These are phyloP conservation scores for Aphodius sticticus DNA, from an alignment of 2,888 invertebrate genomes.

Conservation along the genomic window DNA sequence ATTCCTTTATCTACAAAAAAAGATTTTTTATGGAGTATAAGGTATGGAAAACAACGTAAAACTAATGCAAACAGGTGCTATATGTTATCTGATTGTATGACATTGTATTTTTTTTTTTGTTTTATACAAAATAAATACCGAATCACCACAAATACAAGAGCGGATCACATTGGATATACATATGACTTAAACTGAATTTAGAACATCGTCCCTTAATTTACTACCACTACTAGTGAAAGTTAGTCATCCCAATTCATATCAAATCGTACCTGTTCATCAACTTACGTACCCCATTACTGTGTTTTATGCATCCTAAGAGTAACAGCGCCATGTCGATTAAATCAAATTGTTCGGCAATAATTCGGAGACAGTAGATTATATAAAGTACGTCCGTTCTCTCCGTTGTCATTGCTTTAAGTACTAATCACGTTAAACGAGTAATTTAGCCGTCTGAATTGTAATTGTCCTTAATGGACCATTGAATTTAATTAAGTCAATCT, in stretches of 20 bases:
- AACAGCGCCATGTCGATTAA: not conserved
- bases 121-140: too few species aligned
- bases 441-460: slow-evolving; percentile 19
- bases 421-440: slow-evolving; percentile 25
- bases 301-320: not conserved
- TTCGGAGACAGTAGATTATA: slow-evolving; percentile 12
- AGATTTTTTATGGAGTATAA: too few species aligned
- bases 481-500: slow-evolving; percentile 24
- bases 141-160: too few species aligned
- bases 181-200: too few species aligned
- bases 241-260: not conserved
- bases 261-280: not conserved
- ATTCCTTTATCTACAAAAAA: too few species aligned
- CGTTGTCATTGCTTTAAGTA: slow-evolving; percentile 20
- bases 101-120: too few species aligned
- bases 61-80: too few species aligned
- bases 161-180: too few species aligned
- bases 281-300: not conserved
- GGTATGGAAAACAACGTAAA: too few species aligned
- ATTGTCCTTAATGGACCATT: slow-evolving; percentile 25
- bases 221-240: too few species aligned
- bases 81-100: too few species aligned
- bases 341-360: slow-evolving; percentile 15
- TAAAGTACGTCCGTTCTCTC: not conserved
- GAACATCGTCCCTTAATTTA: too few species aligned